Evolutionary conservation across 2,113 vertebrate species (phyloP).

Genomic region (Oryzias javanicus): DNA sequence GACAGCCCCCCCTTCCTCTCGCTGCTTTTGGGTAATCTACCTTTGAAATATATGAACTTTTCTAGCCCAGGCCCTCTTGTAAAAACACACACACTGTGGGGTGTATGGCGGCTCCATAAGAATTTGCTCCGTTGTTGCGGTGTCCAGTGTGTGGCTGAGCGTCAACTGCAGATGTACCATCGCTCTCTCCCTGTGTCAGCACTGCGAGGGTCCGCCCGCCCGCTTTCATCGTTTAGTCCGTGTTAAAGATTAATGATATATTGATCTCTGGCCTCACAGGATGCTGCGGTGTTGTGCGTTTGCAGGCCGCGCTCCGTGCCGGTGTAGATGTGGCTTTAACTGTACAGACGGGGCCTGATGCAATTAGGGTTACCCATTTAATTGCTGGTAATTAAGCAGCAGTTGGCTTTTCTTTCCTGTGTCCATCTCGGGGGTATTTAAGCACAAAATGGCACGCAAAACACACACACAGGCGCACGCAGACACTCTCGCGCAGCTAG

Average conservation of each 20-base stretch:
- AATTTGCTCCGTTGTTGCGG: constrained; percentile 61
- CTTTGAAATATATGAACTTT: constrained; percentile 64
- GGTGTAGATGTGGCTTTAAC: constrained; percentile 19
- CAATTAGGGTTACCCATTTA: constrained; percentile 48
- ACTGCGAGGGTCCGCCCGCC: constrained; percentile 61
- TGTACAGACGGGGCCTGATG: constrained; percentile 27
- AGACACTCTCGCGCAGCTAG: constrained; percentile 50
- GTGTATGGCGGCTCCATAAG: constrained; percentile 35
- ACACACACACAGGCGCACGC: constrained; percentile 28
- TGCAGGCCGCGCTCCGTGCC: not conserved
- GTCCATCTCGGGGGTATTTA: constrained; percentile 41
- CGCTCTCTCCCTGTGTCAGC: constrained; percentile 71
- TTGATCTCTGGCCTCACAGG: constrained; percentile 66
- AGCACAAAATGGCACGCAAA: constrained; percentile 51
- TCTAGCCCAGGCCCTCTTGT: constrained; percentile 25
- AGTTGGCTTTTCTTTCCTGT: constrained; percentile 43
- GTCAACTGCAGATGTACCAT: constrained; percentile 75
- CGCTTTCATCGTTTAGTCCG: constrained; percentile 69
- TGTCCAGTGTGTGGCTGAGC: constrained; percentile 46
- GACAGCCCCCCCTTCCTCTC: constrained; percentile 70
- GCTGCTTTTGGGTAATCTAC: constrained; percentile 71
- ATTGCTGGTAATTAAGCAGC: constrained; percentile 57
- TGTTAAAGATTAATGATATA: constrained; percentile 79
- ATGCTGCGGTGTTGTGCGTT: constrained; percentile 22
- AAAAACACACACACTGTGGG: not conserved